Conservation (phyloP, 1,140 invertebrate species). For the Aphis craccivora region DNA sequence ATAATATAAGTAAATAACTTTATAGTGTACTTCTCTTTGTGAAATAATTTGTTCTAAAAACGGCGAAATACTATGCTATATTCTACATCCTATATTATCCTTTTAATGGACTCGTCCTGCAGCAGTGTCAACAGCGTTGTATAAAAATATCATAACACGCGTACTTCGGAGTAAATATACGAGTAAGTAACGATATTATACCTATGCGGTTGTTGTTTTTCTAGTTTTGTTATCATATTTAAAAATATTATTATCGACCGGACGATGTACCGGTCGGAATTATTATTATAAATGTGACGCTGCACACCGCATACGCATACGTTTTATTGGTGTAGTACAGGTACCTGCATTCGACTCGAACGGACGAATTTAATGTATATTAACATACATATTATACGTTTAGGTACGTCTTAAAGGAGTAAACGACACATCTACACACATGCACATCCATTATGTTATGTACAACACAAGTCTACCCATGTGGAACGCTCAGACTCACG, state of each 20-base stretch:
- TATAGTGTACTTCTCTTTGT: neutral
- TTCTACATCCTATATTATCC: too few relatives aligned
- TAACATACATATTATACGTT: neutral
- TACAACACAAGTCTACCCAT: neutral
- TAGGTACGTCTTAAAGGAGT: neutral
- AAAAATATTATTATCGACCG: neutral
- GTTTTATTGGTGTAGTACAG: neutral
- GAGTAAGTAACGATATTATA: neutral
- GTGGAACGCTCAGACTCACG: constrained; percentile 7
- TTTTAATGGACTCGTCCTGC: neutral
- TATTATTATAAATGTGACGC: neutral
- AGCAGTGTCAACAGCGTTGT: neutral
- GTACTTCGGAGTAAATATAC: neutral
- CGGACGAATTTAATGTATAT: neutral
- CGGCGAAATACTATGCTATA: neutral
- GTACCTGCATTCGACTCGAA: neutral
- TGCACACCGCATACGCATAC: neutral
- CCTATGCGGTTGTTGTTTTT: neutral
- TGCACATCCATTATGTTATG: neutral
- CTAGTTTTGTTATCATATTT: neutral
- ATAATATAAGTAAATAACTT: neutral
- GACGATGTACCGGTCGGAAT: neutral
- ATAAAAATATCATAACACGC: neutral
- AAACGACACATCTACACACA: neutral
- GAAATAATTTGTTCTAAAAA: neutral